Conservation (phyloP, 1,140 invertebrate species). For the Manduca sexta region DNA sequence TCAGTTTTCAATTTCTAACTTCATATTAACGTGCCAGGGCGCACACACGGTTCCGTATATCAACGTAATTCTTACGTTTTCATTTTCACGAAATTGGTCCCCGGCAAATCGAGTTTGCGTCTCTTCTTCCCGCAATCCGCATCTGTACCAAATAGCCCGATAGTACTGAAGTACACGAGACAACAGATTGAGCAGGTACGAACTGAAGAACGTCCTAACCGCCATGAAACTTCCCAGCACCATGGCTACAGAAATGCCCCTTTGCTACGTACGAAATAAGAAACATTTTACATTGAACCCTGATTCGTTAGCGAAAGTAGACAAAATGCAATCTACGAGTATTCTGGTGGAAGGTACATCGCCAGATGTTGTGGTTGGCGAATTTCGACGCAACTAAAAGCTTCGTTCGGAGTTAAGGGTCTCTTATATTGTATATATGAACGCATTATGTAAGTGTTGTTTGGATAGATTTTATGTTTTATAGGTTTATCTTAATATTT, state of each 20-base stretch:
- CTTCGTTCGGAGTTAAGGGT: conserved; percentile 44
- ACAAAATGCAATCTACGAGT: conserved; percentile 53
- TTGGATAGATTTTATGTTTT: not conserved
- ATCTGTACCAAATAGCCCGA: conserved; percentile 58
- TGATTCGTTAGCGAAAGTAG: conserved; percentile 31
- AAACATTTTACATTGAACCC: conserved; percentile 11
- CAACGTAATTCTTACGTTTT: conserved; percentile 39
- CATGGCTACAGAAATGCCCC: conserved; percentile 15
- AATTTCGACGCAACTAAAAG: conserved; percentile 64
- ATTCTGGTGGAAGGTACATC: conserved; percentile 44
- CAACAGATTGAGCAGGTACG: conserved; percentile 58
- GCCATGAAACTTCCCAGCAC: conserved; percentile 20
- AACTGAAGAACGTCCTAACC: conserved; percentile 35
- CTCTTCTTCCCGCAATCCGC: conserved; percentile 46
- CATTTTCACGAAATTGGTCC: conserved; percentile 42
- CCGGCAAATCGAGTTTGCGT: conserved; percentile 52
- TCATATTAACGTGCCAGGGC: not conserved
- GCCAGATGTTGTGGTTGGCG: conserved; percentile 66
- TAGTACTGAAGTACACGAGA: conserved; percentile 48
- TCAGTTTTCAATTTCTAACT: too few relatives aligned
- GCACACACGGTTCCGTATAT: conserved; percentile 5
- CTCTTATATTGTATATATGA: conserved; percentile 25
- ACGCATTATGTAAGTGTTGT: conserved; percentile 8
- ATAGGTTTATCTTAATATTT: not conserved
- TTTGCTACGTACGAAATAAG: conserved; percentile 7